These are phyloP conservation scores for Apolygus lucorum DNA, from an alignment of 1,140 invertebrate genomes.

Conservation along the genomic window DNA sequence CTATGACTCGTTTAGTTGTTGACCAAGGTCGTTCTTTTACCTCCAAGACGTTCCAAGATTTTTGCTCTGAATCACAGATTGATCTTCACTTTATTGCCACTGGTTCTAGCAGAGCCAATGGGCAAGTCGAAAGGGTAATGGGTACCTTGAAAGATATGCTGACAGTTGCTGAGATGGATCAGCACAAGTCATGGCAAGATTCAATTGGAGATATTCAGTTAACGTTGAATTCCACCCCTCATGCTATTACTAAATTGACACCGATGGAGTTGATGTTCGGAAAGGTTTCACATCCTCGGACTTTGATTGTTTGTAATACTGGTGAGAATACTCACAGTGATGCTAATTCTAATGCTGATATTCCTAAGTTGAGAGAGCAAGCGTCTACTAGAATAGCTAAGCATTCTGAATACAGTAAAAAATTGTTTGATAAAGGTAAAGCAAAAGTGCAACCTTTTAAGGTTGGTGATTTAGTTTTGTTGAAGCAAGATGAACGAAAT, in stretches of 20 bases:
- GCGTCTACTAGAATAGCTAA: not conserved
- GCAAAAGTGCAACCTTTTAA: conserved; percentile 11
- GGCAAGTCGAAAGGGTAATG: no score
- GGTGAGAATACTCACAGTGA: not conserved
- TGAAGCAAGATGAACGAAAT: not conserved
- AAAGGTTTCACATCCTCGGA: not conserved
- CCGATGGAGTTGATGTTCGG: conserved; percentile 8
- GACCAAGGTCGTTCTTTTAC: conserved; percentile 32
- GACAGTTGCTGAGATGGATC: no score
- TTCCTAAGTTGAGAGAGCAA: not conserved
- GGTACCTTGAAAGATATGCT: no score
- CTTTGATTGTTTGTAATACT: not conserved
- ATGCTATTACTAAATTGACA: not conserved
- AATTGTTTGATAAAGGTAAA: conserved; percentile 7
- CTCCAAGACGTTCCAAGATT: conserved; percentile 34
- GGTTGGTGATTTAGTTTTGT: conserved; percentile 6
- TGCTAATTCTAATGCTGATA: not conserved
- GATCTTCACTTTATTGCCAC: no score
- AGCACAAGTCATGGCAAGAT: not conserved
- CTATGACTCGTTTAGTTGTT: not conserved
- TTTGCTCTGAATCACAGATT: conserved; percentile 32
- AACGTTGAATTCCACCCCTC: not conserved
- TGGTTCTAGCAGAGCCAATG: no score
- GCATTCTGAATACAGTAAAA: conserved; percentile 2
- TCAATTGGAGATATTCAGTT: not conserved